A percentile compares a stretch with the other conserved stretches of the same genome.
These are phyloP conservation scores for Toxotes lorentzi DNA, from an alignment of 2,797 vertebrate genomes.

Conservation along the genomic window DNA sequence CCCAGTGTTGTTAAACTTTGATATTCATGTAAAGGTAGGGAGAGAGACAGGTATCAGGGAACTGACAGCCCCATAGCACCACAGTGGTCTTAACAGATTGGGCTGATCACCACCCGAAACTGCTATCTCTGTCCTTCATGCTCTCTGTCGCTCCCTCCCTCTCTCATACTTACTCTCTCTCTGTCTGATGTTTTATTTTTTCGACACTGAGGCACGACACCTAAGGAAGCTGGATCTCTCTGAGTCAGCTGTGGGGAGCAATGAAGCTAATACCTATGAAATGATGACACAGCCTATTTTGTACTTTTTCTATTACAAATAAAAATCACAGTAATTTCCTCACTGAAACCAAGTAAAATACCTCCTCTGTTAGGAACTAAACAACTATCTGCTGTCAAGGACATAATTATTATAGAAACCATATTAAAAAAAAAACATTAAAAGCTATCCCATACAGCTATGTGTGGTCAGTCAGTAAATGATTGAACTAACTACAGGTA, in stretches of 20 bases:
- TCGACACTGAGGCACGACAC: background rate
- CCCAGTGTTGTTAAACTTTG: too few species aligned
- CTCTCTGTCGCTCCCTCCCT: background rate
- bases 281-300: background rate
- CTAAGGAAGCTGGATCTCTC: background rate
- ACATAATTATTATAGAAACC: too few species aligned
- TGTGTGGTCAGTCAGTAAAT: too few species aligned
- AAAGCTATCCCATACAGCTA: too few species aligned
- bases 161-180: background rate
- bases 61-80: background rate
- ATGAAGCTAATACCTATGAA: constrained; percentile 7
- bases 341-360: background rate
- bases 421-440: too few species aligned
- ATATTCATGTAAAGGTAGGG: background rate
- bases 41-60: background rate
- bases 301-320: background rate
- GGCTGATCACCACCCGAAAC: background rate
- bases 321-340: background rate
- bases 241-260: constrained; percentile 18
- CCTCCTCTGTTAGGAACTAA: background rate
- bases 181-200: background rate
- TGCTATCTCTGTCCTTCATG: background rate
- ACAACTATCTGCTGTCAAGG: too few species aligned
- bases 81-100: background rate
- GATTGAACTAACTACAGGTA: too few species aligned